Evolutionary conservation across 1,140 invertebrate genomes (phyloP).

Genomic region (Helicoverpa zea): DNA sequence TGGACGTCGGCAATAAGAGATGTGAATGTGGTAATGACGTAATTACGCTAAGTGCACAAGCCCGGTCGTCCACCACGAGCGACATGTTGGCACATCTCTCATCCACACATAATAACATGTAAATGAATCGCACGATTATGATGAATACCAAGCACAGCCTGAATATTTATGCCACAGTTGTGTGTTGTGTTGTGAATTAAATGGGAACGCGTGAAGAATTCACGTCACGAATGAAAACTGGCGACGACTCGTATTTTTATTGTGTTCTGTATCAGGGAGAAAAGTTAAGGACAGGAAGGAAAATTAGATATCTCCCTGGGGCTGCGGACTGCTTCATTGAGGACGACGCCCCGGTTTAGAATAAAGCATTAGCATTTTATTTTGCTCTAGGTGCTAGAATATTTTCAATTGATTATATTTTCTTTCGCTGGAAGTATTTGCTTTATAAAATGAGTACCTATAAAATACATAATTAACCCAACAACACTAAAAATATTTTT

Average conservation of each 20-base stretch:
- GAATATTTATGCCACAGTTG: constrained; percentile 67
- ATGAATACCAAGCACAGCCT: constrained; percentile 70
- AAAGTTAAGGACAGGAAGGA: constrained; percentile 35
- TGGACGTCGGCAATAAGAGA: neutral
- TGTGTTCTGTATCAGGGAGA: constrained; percentile 35
- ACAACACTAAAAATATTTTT: neutral
- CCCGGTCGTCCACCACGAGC: constrained; percentile 13
- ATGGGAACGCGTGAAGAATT: constrained; percentile 64
- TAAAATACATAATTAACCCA: too few relatives aligned
- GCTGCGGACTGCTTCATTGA: constrained; percentile 13
- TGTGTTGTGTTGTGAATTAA: constrained; percentile 65
- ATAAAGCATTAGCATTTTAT: constrained; percentile 31
- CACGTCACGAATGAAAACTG: constrained; percentile 60
- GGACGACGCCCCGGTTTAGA: constrained; percentile 24
- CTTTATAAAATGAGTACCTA: too few relatives aligned
- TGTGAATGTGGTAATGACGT: constrained; percentile 21
- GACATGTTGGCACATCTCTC: constrained; percentile 49
- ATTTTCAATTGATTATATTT: neutral
- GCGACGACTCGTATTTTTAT: constrained; percentile 47
- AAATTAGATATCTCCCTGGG: constrained; percentile 44
- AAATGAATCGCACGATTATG: constrained; percentile 78
- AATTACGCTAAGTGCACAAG: constrained; percentile 15
- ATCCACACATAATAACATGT: constrained; percentile 70
- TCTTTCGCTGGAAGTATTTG: too few relatives aligned
- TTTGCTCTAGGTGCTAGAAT: neutral